These are phyloP conservation scores for Myodes glareolus DNA, from an alignment of 2,113 vertebrate genomes.

Conservation along the genomic window DNA sequence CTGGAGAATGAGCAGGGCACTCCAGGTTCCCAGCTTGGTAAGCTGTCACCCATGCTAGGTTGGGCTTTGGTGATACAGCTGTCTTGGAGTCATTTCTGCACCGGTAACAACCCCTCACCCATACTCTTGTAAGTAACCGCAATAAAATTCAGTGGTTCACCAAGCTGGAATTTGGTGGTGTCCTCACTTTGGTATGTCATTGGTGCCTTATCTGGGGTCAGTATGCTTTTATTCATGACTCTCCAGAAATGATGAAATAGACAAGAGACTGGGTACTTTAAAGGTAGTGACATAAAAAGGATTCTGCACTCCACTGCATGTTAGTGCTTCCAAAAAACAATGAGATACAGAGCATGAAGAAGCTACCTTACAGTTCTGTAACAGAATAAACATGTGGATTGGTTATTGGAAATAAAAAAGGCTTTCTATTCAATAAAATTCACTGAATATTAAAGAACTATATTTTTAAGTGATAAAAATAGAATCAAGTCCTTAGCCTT, in stretches of 20 bases:
- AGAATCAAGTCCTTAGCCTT: conserved; percentile 42
- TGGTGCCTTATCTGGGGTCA: background rate
- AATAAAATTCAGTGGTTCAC: background rate
- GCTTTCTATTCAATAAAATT: conserved; percentile 13
- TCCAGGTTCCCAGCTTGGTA: background rate
- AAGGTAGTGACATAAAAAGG: conserved; percentile 4
- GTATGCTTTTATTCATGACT: background rate
- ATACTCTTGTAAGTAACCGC: background rate
- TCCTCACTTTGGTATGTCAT: background rate
- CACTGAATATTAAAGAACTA: conserved; percentile 35
- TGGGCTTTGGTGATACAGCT: background rate
- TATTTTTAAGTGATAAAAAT: background rate
- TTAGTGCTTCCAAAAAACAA: background rate
- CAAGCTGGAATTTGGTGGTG: background rate
- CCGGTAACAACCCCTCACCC: background rate
- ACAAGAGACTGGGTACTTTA: background rate
- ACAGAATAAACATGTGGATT: conserved; percentile 36
- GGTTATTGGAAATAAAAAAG: conserved; percentile 26
- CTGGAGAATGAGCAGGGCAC: background rate
- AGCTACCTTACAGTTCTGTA: background rate
- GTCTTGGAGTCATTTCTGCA: background rate
- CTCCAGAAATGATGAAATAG: background rate
- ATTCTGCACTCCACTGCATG: background rate
- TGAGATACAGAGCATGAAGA: background rate
- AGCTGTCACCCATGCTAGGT: background rate